Evolutionary conservation across 1,140 invertebrate genomes (phyloP), one percentile per base, ranked within the genome.

Genomic region (Sycobia sp.): DNA sequence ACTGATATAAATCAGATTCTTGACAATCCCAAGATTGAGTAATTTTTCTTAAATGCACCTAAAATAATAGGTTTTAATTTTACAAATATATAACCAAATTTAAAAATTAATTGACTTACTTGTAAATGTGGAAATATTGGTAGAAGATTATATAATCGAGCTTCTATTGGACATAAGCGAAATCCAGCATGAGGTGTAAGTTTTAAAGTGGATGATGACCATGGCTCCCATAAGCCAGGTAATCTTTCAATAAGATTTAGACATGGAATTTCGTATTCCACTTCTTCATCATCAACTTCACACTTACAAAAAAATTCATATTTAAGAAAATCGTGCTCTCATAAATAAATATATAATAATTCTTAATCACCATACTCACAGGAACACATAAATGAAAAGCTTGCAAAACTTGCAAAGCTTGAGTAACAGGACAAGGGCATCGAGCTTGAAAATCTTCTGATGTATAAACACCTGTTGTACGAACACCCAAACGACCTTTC

Each of bases 231-330:
- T 20, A 92, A 76, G 34, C 90, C 90, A 29, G 87, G 86, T 14
- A 92, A 75, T 11, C 87, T 86, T 73, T 92, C 90, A 10, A 88
- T 84, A 43, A 90, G 82, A 76, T 92, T 93, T 68, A 91, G 88
- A 70, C 89, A 88, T 1, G 92, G 91, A 74, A 94, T 91, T 82
- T 94, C 92, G 73, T 90, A 93, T 75, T 92, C 90, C 22, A 90
- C 82, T 71, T 88, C 86, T 25, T 83, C 84, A 3, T 86, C 88
- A 47, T 91, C 90, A 27, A 88, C 85, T 61, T 92, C 90, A 75
- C 88, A 91, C 82, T n/a, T 90, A 64, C 65, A 76, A 79, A 47
- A 4, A 49, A 59, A 53, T 22, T 11, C 13, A 38, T 18, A 13
- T 29, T 11, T 56, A 3, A 56, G 29, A 13, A 29, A 20, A 25